Conservation (phyloP, 1,140 invertebrate genomes). For the Ylistrum balloti region DNA sequence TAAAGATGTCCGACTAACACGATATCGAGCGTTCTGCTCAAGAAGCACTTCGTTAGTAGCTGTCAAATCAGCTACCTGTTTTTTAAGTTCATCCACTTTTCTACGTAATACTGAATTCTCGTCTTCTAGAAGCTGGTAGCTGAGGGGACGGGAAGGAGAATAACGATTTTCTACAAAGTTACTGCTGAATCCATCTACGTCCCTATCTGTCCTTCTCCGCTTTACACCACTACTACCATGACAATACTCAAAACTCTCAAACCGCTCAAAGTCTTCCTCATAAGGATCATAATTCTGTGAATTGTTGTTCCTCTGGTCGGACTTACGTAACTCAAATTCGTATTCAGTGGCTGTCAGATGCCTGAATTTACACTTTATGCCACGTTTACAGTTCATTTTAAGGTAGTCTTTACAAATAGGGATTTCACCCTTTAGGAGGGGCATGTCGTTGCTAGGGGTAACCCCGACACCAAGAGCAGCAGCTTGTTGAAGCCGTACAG, state of each 20-base stretch:
- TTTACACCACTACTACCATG: constrained; percentile 61
- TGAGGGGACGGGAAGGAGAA: constrained; percentile 66
- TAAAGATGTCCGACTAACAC: constrained; percentile 85
- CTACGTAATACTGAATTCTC: constrained; percentile 89
- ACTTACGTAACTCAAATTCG: constrained; percentile 70
- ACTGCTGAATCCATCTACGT: constrained; percentile 66
- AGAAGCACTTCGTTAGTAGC: constrained; percentile 91
- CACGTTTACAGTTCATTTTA: constrained; percentile 88
- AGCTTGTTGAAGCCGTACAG: constrained; percentile 76
- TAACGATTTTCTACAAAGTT: constrained; percentile 63
- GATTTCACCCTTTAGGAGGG: constrained; percentile 74
- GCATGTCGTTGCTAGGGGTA: constrained; percentile 67
- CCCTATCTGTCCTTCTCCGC: constrained; percentile 68
- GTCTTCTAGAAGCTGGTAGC: constrained; percentile 85
- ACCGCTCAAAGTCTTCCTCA: constrained; percentile 69
- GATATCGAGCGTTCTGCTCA: constrained; percentile 90
- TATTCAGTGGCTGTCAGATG: constrained; percentile 73
- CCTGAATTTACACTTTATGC: constrained; percentile 81
- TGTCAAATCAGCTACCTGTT: constrained; percentile 88
- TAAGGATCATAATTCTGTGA: constrained; percentile 62
- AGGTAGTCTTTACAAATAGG: constrained; percentile 91
- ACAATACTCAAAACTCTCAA: constrained; percentile 72
- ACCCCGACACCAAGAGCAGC: constrained; percentile 73
- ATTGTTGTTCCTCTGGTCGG: constrained; percentile 58
- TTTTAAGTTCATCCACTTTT: constrained; percentile 89